Conservation (phyloP, 2,113 vertebrate genomes). For the Paramormyrops kingsleyae region DNA sequence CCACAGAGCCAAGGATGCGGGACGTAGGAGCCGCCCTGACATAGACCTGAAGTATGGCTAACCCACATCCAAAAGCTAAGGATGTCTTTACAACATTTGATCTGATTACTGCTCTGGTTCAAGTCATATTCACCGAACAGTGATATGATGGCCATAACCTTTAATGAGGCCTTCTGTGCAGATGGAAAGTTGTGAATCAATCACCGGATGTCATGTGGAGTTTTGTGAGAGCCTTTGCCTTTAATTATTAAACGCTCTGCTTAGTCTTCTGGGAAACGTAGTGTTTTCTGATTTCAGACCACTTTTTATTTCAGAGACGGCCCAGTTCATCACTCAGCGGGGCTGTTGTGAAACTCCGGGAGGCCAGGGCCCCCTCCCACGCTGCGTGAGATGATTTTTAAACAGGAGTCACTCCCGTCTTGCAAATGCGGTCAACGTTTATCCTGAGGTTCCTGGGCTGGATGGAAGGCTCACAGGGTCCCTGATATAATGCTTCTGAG, state of each 20-base stretch:
- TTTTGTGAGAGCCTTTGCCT: neutral
- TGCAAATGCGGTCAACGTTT: neutral
- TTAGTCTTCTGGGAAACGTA: neutral
- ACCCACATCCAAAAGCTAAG: neutral
- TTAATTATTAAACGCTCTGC: slow-evolving; percentile 13
- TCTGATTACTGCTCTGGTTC: neutral
- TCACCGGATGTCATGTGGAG: neutral
- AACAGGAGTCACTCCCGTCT: neutral
- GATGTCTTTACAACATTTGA: neutral
- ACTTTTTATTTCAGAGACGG: slow-evolving; percentile 1
- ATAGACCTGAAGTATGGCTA: neutral
- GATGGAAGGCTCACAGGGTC: neutral
- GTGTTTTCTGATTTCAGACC: slow-evolving; percentile 10
- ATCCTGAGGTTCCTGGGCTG: neutral
- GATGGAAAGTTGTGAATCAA: neutral
- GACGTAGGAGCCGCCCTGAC: neutral
- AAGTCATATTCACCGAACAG: neutral
- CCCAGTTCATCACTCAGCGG: neutral
- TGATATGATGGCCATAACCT: neutral
- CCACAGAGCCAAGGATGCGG: neutral
- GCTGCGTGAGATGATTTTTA: neutral
- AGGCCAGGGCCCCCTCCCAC: neutral
- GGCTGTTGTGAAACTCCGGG: neutral
- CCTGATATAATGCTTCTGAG: neutral
- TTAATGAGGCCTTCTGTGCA: neutral